These are phyloP conservation scores for Hylia prasina DNA, from an alignment of 2,113 vertebrate species.

Conservation along the genomic window DNA sequence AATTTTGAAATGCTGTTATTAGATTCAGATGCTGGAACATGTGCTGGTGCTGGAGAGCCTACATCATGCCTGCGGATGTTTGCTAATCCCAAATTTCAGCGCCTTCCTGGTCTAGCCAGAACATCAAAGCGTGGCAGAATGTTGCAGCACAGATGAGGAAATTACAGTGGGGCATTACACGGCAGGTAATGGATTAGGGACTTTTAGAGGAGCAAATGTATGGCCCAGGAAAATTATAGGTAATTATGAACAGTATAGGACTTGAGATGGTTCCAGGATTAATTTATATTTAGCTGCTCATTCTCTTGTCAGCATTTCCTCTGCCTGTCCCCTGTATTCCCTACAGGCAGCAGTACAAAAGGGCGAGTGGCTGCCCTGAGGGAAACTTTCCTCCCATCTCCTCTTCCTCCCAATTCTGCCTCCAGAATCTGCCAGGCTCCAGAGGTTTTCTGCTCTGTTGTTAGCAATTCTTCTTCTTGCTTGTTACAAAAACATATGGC, in stretches of 20 bases:
- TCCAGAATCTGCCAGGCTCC: background rate
- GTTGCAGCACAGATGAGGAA: background rate
- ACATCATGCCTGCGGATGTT: conserved; percentile 26
- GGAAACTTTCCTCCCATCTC: background rate
- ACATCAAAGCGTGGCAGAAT: conserved; percentile 26
- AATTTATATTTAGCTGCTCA: background rate
- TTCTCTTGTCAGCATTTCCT: background rate
- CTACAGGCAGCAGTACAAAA: background rate
- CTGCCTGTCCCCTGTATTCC: background rate
- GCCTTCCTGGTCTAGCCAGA: conserved; percentile 10
- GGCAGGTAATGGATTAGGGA: conserved; percentile 49
- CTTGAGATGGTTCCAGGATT: conserved; percentile 10
- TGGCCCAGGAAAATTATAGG: background rate
- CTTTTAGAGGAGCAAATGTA: background rate
- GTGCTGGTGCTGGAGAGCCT: background rate
- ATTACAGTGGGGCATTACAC: background rate
- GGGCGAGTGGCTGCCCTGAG: fast-evolving
- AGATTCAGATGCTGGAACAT: conserved; percentile 4
- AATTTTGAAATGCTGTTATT: background rate
- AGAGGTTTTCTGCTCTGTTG: background rate
- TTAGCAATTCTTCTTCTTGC: background rate
- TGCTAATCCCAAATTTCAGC: conserved; percentile 48
- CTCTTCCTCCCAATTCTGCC: background rate
- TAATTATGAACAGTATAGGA: background rate
- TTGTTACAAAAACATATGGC: background rate